A percentile compares a stretch with the other conserved stretches of the same genome.
Evolutionary conservation across 2,113 vertebrate species (phyloP).

Genomic region (Scytalopus superciliaris): DNA sequence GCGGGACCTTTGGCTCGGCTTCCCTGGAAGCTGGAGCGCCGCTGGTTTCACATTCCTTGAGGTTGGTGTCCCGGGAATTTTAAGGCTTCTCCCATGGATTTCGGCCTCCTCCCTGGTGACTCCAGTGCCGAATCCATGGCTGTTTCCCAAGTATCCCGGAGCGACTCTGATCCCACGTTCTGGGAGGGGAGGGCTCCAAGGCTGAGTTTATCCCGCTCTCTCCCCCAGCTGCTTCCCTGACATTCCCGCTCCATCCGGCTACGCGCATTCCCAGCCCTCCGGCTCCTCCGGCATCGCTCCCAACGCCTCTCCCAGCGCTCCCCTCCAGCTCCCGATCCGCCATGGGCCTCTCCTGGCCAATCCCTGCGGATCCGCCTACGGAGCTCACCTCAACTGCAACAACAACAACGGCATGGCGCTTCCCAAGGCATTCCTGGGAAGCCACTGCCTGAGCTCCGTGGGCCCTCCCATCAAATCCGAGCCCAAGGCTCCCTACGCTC

Average conservation of each 20-base stretch:
- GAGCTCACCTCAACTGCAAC: conserved; percentile 79
- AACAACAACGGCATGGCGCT: conserved; percentile 80
- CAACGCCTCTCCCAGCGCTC: conserved; percentile 54
- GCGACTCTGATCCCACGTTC: background rate
- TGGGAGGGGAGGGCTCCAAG: background rate
- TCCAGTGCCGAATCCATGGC: too few relatives aligned
- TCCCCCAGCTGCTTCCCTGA: conserved; percentile 93
- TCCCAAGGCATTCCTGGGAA: conserved; percentile 84
- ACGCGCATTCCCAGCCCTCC: conserved; percentile 72
- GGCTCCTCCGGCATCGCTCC: conserved; percentile 53
- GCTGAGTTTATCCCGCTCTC: conserved; percentile 25
- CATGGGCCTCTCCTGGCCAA: conserved; percentile 70
- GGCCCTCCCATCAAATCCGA: conserved; percentile 90
- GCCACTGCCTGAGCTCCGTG: conserved; percentile 76
- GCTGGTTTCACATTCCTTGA: background rate
- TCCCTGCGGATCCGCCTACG: conserved; percentile 61
- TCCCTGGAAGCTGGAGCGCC: background rate
- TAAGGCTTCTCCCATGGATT: background rate
- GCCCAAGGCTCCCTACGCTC: conserved; percentile 90
- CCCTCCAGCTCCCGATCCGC: conserved; percentile 68
- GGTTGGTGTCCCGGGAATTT: background rate
- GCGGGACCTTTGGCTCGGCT: background rate
- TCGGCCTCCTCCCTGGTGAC: background rate
- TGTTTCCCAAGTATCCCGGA: too few relatives aligned
- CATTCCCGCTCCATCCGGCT: conserved; percentile 84